Conservation (phyloP, 2,888 invertebrate species). For the Euplagia quadripunctaria region DNA sequence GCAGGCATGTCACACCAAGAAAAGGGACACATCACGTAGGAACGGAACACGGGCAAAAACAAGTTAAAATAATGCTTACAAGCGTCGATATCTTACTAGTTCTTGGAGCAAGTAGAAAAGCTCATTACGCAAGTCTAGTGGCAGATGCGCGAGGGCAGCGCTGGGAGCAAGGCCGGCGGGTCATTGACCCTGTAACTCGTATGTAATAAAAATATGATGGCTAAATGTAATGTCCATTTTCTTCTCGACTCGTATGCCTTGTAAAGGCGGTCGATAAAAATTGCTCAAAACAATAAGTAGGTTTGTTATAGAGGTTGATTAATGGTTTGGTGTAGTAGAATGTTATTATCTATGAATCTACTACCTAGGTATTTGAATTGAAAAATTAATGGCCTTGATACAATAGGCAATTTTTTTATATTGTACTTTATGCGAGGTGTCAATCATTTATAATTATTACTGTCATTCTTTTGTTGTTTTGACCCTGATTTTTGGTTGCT, state of each 20-base stretch:
- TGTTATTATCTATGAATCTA: background rate
- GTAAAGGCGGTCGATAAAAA: slow-evolving; percentile 18
- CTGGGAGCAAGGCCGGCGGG: slow-evolving; percentile 47
- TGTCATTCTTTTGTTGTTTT: no score
- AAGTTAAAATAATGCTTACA: slow-evolving; percentile 9
- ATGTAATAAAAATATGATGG: slow-evolving; percentile 42
- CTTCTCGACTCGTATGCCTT: slow-evolving; percentile 20
- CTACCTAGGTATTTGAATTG: background rate
- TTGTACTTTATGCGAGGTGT: background rate
- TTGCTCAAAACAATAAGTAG: slow-evolving; percentile 16
- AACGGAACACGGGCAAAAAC: slow-evolving; percentile 9
- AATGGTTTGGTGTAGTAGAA: slow-evolving; percentile 8
- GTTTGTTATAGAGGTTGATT: slow-evolving; percentile 11
- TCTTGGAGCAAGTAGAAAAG: slow-evolving; percentile 30
- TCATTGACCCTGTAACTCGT: slow-evolving; percentile 42
- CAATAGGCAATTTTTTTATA: background rate
- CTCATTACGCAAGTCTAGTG: slow-evolving; percentile 48
- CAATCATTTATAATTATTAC: background rate
- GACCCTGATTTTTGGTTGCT: background rate
- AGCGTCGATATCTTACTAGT: background rate
- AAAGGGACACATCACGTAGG: background rate
- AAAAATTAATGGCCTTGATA: background rate
- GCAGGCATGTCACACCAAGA: background rate
- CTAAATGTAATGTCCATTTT: slow-evolving; percentile 39
- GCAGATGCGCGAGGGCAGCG: slow-evolving; percentile 43